Evolutionary conservation across 2,888 invertebrate species (phyloP), one percentile per base, ranked within the genome.

Genomic region (Hoplodrina blanda): DNA sequence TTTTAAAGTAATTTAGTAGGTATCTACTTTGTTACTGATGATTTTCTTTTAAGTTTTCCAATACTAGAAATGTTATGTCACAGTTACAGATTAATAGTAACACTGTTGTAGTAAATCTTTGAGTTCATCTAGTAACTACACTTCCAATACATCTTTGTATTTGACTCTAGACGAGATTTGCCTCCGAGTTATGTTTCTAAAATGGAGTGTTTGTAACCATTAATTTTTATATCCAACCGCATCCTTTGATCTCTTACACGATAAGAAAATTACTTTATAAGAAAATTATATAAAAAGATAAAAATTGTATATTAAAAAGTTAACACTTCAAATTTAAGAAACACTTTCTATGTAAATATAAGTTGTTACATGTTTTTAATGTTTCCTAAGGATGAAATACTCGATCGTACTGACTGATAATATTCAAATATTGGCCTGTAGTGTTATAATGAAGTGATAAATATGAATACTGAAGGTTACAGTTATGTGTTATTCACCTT

Each of bases 191-290:
- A 91, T 90, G 82, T 87, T 80, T 88, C 88, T 83, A 85, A 87
- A 92, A 93, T 93, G 89, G 90, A 91, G 91, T 93, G 93, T 93
- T 92, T 91, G 92, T 90, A 87, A 84, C 88, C 91, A 93, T 94
- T 93, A 92, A 89, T 92, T 93, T 94, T 94, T 93, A 94, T 91
- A 85, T 74, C 76, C 85, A 72, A 84, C 88, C 89, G 89, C 90
- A 87, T 91, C 90, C 89, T 91, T 93, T 92, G 91, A 92, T 81
- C 57, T 71, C 44, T 64, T 90, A 86, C 71, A 81, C 84, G 83
- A 82, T 85, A 84, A 75, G 62, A 75, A 25, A 25, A 84, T 83
- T 85, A 73, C 81, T 79, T 78, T 83, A 80, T 84, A 81, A 75
- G 63, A 81, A 81, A 83, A 81, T 82, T 85, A 83, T 80, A n/a